A percentile compares a stretch with the other conserved stretches of the same genome.
These are phyloP conservation scores for Nemoura dubitans DNA, from an alignment of 2,888 invertebrate genomes.

Conservation along the genomic window DNA sequence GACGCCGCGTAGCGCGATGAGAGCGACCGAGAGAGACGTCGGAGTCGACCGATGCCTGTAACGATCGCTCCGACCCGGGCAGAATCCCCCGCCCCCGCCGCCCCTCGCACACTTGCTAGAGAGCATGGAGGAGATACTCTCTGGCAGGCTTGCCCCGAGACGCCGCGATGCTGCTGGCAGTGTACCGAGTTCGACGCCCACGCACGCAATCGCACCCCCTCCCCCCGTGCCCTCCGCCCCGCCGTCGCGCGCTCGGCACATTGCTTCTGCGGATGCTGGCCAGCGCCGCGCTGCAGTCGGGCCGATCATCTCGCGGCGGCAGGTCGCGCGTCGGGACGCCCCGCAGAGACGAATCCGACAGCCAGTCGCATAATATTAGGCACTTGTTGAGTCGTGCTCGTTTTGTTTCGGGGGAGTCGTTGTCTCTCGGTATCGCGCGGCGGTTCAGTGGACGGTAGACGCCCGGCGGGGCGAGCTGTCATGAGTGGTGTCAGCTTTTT, in stretches of 20 bases:
- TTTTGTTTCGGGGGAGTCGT: background rate
- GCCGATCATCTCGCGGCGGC: background rate
- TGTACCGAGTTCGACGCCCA: slow-evolving; percentile 32
- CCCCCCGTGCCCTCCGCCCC: background rate
- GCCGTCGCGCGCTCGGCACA: background rate
- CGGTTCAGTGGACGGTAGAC: slow-evolving; percentile 7
- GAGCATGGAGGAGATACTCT: slow-evolving; percentile 19
- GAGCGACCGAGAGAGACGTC: background rate
- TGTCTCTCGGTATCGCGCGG: slow-evolving; percentile 23
- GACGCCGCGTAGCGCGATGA: background rate
- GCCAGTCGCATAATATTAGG: background rate
- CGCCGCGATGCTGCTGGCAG: slow-evolving; percentile 33
- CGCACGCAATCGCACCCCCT: background rate
- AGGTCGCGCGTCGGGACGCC: slow-evolving; percentile 20
- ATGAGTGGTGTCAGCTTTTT: slow-evolving; percentile 71
- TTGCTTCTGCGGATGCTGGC: background rate
- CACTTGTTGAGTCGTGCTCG: slow-evolving; percentile 44
- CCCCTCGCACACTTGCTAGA: slow-evolving; percentile 35
- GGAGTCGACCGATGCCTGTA: slow-evolving; percentile 27
- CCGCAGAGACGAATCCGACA: background rate
- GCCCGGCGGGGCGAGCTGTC: slow-evolving; percentile 26
- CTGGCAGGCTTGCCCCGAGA: slow-evolving; percentile 13
- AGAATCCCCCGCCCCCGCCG: slow-evolving; percentile 27
- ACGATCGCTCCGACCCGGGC: slow-evolving; percentile 32
- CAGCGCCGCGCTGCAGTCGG: slow-evolving; percentile 31